Base-by-base conservation (phyloP, 2,797 vertebrate genomes). In the Chromobotia macracanthus region DNA sequence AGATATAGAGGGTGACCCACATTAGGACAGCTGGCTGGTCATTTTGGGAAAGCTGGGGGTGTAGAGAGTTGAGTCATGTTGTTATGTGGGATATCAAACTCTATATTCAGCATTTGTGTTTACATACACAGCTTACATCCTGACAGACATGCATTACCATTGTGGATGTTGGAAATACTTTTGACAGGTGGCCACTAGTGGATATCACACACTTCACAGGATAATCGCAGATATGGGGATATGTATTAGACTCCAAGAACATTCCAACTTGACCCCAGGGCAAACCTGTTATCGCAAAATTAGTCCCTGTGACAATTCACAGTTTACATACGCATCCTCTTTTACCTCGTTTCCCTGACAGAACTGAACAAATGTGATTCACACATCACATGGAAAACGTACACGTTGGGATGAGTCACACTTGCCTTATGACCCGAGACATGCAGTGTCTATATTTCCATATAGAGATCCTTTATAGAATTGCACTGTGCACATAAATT, bases 371-470 rank as follows among this genome's bases (percentile, higher is more conserved):
- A 58, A 77, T 77, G 53, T 21, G n/a, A 19, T 56, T 64, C 53
- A 56, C 4, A 8, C 56, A 69, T 79, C 65, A 11, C 23, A 56
- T 35, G 18, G 7, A 46, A 65, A 60, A 55, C 35, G 61, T 55
- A 55, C 66, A 80, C 55, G 38, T 75, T 69, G 48, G 38, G 15
- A 58, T 86, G 79, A 83, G 81, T 83, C 79, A 86, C 18, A 46
- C 19, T 70, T 44, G 9, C 68, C 46, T 31, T 60, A 16, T 61
- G 75, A 71, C 56, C 28, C 0, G 16, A 78, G 51, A 78, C 28
- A 81, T 60, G 41, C 61, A 72, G 80, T 16, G 76, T 75, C n/a
- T 77, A 16, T 9, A 50, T 68, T 72, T 83, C 44, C 53, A 56
- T 60, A 44, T 58, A 68, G 66, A 23, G 55, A 50, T 11, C 51